phyloP scores from a whole-genome alignment of 2,888 invertebrate genomes.

The Troides helena region DNA sequence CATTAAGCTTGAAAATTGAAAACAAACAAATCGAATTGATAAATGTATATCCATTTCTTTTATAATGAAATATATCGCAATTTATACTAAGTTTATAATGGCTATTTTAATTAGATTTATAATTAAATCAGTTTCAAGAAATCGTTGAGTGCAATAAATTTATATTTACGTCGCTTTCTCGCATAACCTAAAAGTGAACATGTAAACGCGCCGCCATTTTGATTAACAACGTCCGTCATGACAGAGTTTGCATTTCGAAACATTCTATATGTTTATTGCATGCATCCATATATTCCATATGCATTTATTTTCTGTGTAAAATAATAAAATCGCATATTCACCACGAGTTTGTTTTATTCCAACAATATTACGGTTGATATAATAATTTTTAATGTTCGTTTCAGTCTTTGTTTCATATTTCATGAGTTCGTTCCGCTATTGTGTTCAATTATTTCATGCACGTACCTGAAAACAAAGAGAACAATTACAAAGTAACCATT shows the following conservation, averaged over 20 bases:
- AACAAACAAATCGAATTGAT: neutral
- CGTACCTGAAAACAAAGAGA: slow-evolving; percentile 46
- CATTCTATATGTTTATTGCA: neutral
- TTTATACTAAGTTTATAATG: neutral
- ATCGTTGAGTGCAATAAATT: neutral
- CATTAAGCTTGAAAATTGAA: neutral
- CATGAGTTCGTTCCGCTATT: slow-evolving; percentile 13
- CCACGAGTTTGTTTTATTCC: slow-evolving; percentile 11
- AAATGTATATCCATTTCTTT: neutral
- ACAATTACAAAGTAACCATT: slow-evolving; percentile 5
- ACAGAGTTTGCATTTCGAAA: slow-evolving; percentile 23
- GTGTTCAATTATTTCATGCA: slow-evolving; percentile 43
- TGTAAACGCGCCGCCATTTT: neutral
- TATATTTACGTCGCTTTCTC: neutral
- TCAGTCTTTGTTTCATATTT: slow-evolving; percentile 22
- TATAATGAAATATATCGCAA: neutral
- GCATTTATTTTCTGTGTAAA: neutral
- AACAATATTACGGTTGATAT: slow-evolving; percentile 4
- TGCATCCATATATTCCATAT: neutral
- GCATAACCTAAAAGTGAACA: neutral
- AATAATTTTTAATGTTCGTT: slow-evolving; percentile 5
- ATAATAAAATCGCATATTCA: slow-evolving; percentile 21
- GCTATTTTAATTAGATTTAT: neutral
- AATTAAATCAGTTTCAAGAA: neutral
- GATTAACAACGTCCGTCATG: neutral